Base-by-base conservation (phyloP, 2,797 vertebrate species). In the Macroramphosus scolopax region DNA sequence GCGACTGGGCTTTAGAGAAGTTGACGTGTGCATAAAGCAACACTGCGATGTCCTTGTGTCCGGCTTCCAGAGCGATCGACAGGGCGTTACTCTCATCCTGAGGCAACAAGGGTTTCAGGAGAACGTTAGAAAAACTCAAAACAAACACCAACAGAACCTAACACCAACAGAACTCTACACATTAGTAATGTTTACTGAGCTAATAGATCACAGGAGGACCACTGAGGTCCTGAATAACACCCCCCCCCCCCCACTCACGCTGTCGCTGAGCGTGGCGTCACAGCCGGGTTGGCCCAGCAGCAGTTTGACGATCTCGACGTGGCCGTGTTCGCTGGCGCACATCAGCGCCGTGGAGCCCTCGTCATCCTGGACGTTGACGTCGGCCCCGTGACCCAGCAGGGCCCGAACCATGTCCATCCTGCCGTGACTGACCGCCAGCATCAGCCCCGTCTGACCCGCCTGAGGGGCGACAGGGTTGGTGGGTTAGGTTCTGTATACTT, bases 321-420 rank as follows among this genome's bases (percentile, higher is more conserved):
- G 96, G 2, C 96, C 96, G 0, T 98, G 96, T 41, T 98, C 96
- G 11, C 96, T 97, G 68, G 96, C 96, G 4, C 96, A 98, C 96
- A 98, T 98, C 58, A 98, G 90, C 9, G 96, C 95, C 0, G 95
- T 98, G 54, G 96, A 98, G 50, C 96, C 96, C 68, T 98, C 96
- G 0, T 98, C 95, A 0, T 98, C 96, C 81, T 98, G 95, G 70
- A 96, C 73, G 81, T 98, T 98, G 72, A 98, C 95, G 2, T 98
- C 92, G 3, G 95, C 95, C 2, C 92, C 89, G 37, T 95, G 95
- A 45, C 78, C 90, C 74, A 98, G 84, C 55, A 98, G 89, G n/a
- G 93, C 94, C 78, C 88, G 94, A 8, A 98, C 96, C 96, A 98
- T 98, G 85, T 98, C 96, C 87, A 96, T 96, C 59, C 96, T 81